Evolutionary conservation across 2,888 invertebrate genomes (phyloP).

Genomic region (Plagodis dolabraria): DNA sequence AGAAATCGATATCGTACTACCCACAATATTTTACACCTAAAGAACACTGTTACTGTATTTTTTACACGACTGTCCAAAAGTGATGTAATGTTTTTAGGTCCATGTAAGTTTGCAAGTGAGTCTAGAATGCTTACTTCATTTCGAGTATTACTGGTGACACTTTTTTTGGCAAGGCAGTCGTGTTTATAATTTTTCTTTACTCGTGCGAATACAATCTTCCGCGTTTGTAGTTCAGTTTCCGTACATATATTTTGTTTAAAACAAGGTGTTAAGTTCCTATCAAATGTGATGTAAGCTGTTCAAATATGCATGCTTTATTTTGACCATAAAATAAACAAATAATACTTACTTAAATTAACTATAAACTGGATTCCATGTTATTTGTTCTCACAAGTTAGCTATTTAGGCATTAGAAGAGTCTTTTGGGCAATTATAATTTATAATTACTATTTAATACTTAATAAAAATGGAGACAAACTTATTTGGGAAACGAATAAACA

Average conservation of each 20-base stretch:
- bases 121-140: not conserved
- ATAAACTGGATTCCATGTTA: conserved; percentile 36
- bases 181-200: not conserved
- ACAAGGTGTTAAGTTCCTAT: conserved; percentile 27
- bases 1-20: not conserved
- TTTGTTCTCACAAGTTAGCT: conserved; percentile 58
- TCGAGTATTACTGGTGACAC: no score
- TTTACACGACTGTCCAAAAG: no score
- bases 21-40: no score
- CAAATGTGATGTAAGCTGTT: conserved; percentile 44
- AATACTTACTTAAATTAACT: conserved; percentile 26
- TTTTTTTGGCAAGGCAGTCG: no score
- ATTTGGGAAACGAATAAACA: conserved; percentile 81
- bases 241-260: not conserved
- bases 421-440: conserved; percentile 77
- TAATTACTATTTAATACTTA: conserved; percentile 64
- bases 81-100: no score
- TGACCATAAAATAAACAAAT: conserved; percentile 7
- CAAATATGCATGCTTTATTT: conserved; percentile 20
- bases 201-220: no score
- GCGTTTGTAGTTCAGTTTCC: not conserved
- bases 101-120: not conserved
- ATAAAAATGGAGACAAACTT: conserved; percentile 70
- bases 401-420: conserved; percentile 74
- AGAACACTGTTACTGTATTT: no score